Base-by-base conservation (phyloP, 2,888 invertebrate species). In the Brachylomia viminalis region DNA sequence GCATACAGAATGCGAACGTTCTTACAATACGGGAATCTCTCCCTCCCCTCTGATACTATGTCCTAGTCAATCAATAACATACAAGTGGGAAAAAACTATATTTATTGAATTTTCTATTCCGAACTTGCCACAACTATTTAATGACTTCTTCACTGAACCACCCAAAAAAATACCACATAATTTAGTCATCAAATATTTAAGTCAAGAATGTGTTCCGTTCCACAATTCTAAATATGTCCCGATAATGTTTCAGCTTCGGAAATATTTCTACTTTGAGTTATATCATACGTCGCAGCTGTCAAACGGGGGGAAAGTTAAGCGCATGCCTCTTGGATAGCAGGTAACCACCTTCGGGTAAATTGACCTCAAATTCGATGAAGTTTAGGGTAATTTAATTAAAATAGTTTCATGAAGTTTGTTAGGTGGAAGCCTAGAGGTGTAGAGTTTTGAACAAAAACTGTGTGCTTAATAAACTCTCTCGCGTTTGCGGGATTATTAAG, bases 341-440 rank as follows among this genome's bases (percentile, higher is more conserved):
- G 73, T 59, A 75, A 61, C 65, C 58, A 77, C 77, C 77, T 65
- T 47, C 2, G 58, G 58, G 62, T 77, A 79, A 80, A 86, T 86
- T 79, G 65, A 78, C 78, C 72, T 59, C 58, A 86, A 86, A 77
- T 80, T 83, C 67, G 68, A 86, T 81, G 62, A 64, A 77, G 71
- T 83, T 79, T 75, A 56, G 52, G 70, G 72, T 82, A 82, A 85
- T 77, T 82, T 77, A 85, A 85, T 85, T 82, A 82, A 85, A 85
- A 85, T 82, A 77, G 83, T 83, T 83, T 49, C 38, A 20, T 45
- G 33, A 54, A 85, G 42, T 76, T 82, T 33, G 70, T 27, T 71
- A 67, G 38, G 54, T 71, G 72, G 13, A 27, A 54, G 54, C 54
- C 58, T 72, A 79, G 47, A 74, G 68, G 64, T 73, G 27, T 56